phyloP scores from a whole-genome alignment of 2,888 invertebrate species.

The Hypomecis atomaria region DNA sequence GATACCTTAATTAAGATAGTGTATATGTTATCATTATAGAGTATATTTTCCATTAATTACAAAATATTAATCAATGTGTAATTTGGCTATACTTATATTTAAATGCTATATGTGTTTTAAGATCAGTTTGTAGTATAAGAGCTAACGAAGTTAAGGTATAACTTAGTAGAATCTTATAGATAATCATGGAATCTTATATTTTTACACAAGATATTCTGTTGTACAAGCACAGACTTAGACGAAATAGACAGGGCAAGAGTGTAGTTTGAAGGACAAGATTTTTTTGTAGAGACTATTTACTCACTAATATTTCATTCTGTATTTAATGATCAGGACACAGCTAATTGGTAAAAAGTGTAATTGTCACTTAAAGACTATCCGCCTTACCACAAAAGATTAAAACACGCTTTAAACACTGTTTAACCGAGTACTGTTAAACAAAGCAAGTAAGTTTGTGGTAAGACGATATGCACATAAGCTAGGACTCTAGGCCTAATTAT shows the following conservation, averaged over 20 bases:
- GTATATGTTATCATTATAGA: slow-evolving; percentile 41
- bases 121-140: slow-evolving; percentile 32
- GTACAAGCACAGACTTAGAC: slow-evolving; percentile 10
- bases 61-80: slow-evolving; percentile 35
- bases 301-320: background rate
- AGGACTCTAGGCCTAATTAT: too few relatives aligned
- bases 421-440: too few relatives aligned
- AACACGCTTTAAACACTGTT: too few relatives aligned
- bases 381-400: too few relatives aligned
- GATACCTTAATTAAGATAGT: slow-evolving; percentile 38
- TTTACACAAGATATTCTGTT: slow-evolving; percentile 32
- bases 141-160: slow-evolving; percentile 23
- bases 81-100: slow-evolving; percentile 39
- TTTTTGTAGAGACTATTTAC: slow-evolving; percentile 1
- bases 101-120: slow-evolving; percentile 36
- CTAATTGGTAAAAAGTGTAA: too few relatives aligned
- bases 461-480: too few relatives aligned
- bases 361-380: too few relatives aligned
- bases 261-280: slow-evolving; percentile 3
- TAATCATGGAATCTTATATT: slow-evolving; percentile 39
- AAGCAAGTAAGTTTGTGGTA: too few relatives aligned
- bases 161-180: slow-evolving; percentile 15
- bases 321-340: too few relatives aligned
- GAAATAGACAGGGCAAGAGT: slow-evolving; percentile 4
- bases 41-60: slow-evolving; percentile 39